Base-by-base conservation (phyloP, 2,113 vertebrate genomes). In the Amia ocellicauda region DNA sequence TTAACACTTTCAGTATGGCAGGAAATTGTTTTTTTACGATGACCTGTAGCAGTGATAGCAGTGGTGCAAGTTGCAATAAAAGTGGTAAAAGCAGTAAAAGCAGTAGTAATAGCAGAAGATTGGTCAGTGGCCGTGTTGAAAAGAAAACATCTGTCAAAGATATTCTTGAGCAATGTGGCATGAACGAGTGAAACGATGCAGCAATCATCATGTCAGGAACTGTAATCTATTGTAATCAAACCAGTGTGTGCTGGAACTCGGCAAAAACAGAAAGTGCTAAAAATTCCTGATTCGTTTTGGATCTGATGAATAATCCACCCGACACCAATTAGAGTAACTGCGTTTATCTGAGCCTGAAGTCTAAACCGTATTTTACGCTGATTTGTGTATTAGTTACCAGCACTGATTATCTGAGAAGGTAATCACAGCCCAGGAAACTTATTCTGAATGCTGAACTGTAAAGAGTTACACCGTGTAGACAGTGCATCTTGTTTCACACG, bases 141-240 rank as follows among this genome's bases (percentile, higher is more conserved):
- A 50, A 42, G 40, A 42, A 60, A 78, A 78, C 75, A 80, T 78
- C 73, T 80, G 78, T 80, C 71, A 58, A 61, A 74, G 57, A 76
- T 76, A 76, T 78, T 69, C 67, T 66, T 62, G 62, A 20, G 45
- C 69, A 69, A 74, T 78, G 73, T 75, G 63, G 58, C 69, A 58
- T 80, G 58, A 72, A 77, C 67, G 55, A 74, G 71, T 29, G 42
- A 47, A 58, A 51, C 27, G 28, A 55, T 47, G 56, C 31, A 17
- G 58, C 62, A 75, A 72, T 75, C 64, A 72, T 74, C 62, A 67
- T 62, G 63, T 78, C 71, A 73, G 69, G 64, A 22, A 43, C 40
- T 43, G 50, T 72, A 72, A 74, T 75, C 60, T 75, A 67, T 50
- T 64, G 58, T 69, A 74, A 75, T 77, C 63, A 63, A 73, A 54